Base-by-base conservation (phyloP, 2,113 vertebrate genomes). In the Suricata suricatta region DNA sequence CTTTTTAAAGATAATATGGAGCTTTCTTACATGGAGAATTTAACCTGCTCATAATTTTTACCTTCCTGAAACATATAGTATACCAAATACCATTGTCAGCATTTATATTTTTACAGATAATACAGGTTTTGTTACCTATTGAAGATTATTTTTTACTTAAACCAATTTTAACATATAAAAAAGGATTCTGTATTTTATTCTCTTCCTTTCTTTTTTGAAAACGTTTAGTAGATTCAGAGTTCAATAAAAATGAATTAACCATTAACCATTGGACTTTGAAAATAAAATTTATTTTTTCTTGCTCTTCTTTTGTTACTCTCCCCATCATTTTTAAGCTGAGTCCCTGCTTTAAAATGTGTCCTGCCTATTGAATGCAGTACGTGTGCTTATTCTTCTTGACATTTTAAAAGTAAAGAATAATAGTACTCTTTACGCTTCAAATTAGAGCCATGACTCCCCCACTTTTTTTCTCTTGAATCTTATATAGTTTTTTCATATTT, bases 121-220 rank as follows among this genome's bases (percentile, higher is more conserved):
- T 47, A 68, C 1, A 52, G 21, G 17, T 90, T 84, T 88, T 97
- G 11, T 93, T 76, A 71, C 15, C 1, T 47, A 47, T 77, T 95
- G 35, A 83, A 88, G 54, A 38, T 69, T 86, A 93, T 41, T 82
- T 84, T 52, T 85, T 83, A 84, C 35, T 92, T 93, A 77, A 74
- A 38, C 10, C 9, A 74, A 83, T 88, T 89, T 52, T 79, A 2
- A 38, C 33, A 14, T 68, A 66, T 47, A 33, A 90, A 88, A 92
- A 27, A 54, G 1, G 1, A 50, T 50, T 71, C 16, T 82, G 1
- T 79, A 27, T 92, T 81, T 82, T 2, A 50, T 41, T 82, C 13
- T 50, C 15, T 41, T 60, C 10, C 47, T 27, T 74, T 38, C 7
- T 72, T 84, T 94, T 64, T 19, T 1, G 64, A 83, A 97, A 91